Evolutionary conservation across 1,140 invertebrate genomes (phyloP).

Genomic region (Cataglyphis hispanica): DNA sequence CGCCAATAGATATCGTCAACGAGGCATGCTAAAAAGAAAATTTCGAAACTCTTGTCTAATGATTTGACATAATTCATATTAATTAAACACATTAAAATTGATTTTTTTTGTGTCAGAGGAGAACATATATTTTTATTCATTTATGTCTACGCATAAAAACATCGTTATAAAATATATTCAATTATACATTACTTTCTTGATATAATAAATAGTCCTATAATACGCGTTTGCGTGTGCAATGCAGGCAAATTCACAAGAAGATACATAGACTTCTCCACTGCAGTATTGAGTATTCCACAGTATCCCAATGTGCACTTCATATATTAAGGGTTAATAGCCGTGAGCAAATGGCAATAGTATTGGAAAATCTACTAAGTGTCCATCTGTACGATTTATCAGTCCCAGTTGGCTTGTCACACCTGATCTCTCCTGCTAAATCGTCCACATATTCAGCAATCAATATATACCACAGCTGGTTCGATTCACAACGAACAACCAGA

Average conservation of each 20-base stretch:
- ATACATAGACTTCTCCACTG: background rate
- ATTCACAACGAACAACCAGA: slow-evolving; percentile 63
- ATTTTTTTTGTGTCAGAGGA: background rate
- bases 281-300: slow-evolving; percentile 20
- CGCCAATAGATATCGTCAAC: background rate
- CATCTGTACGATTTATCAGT: slow-evolving; percentile 68
- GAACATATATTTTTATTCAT: background rate
- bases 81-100: background rate
- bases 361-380: slow-evolving; percentile 72
- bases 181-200: background rate
- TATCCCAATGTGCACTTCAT: slow-evolving; percentile 44
- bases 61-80: background rate
- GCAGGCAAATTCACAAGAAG: background rate
- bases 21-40: background rate
- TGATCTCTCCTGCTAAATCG: slow-evolving; percentile 74
- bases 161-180: background rate
- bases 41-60: background rate
- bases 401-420: slow-evolving; percentile 69
- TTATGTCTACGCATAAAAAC: background rate
- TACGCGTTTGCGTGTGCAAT: background rate
- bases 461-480: slow-evolving; percentile 66
- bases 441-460: slow-evolving; percentile 42
- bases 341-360: slow-evolving; percentile 63
- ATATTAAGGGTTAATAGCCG: slow-evolving; percentile 52
- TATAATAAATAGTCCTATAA: background rate